Evolutionary conservation across 2,888 invertebrate species (phyloP).

Genomic region (Megaustenia siamemsis): DNA sequence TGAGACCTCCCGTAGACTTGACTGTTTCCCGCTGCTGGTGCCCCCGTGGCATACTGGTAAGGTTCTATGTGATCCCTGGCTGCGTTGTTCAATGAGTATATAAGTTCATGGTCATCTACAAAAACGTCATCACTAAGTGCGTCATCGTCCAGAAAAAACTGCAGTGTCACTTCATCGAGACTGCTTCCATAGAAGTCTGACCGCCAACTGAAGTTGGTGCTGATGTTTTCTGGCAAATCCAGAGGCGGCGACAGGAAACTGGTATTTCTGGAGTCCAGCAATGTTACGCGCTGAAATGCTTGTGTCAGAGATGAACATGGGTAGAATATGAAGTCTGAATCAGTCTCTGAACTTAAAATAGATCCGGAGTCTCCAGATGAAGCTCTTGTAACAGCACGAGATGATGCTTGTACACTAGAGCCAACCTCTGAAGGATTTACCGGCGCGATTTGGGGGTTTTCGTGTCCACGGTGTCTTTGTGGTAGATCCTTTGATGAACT

Average conservation of each 20-base stretch:
- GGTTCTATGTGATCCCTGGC: not conserved
- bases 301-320: conserved; percentile 20
- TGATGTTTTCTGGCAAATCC: conserved; percentile 21
- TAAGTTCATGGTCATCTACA: conserved; percentile 17
- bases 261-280: conserved; percentile 25
- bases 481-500: not conserved
- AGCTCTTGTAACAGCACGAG: not conserved
- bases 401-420: not conserved
- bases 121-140: conserved; percentile 54
- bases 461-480: not conserved
- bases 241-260: not conserved
- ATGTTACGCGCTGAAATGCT: conserved; percentile 3
- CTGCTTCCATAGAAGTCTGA: conserved; percentile 44
- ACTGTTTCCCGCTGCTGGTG: too few species aligned
- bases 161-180: conserved; percentile 43
- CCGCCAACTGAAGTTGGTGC: conserved; percentile 25
- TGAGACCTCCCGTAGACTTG: not conserved
- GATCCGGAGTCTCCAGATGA: conserved; percentile 42
- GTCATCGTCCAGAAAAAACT: conserved; percentile 50
- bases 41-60: not conserved
- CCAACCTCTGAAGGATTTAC: not conserved
- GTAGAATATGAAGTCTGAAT: conserved; percentile 49
- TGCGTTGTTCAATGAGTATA: not conserved
- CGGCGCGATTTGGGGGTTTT: not conserved
- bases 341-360: conserved; percentile 44